These are phyloP conservation scores for Lutjanus campechanus DNA, from an alignment of 2,797 vertebrate genomes.

Conservation along the genomic window DNA sequence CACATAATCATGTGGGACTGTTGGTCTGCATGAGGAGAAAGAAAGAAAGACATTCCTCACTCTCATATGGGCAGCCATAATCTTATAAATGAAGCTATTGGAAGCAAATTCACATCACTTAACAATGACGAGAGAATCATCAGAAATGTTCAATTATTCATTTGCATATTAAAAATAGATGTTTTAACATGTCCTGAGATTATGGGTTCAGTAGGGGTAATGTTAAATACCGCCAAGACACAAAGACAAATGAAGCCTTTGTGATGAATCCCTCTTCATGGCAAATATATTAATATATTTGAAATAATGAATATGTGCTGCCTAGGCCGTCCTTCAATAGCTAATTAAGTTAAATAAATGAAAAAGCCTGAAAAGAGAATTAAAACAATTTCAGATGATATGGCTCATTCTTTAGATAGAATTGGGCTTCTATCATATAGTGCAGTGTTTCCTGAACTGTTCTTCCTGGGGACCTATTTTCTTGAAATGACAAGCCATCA, in stretches of 20 bases:
- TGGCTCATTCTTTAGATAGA: constrained; percentile 10
- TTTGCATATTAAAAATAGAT: constrained; percentile 31
- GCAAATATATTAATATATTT: constrained; percentile 39
- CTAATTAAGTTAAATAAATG: constrained; percentile 40
- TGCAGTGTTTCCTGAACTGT: too few species aligned
- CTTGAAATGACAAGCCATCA: too few species aligned
- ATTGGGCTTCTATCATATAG: not conserved
- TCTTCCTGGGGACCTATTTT: too few species aligned
- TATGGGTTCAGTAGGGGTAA: not conserved
- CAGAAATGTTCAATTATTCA: constrained; percentile 8
- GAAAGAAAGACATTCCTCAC: constrained; percentile 19
- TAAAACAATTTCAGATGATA: not conserved
- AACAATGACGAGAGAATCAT: constrained; percentile 1
- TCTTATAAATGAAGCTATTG: constrained; percentile 3
- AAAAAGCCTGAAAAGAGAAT: constrained; percentile 7
- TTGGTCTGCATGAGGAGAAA: not conserved
- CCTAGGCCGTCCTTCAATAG: not conserved
- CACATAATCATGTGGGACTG: constrained; percentile 6
- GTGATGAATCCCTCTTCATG: constrained; percentile 23
- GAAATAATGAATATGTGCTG: constrained; percentile 30
- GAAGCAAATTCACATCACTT: not conserved
- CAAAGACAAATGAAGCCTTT: constrained; percentile 3
- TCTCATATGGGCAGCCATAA: not conserved
- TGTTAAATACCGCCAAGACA: constrained; percentile 10
- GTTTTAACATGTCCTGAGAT: constrained; percentile 26